Percentiles rank a stretch among this genome's conserved stretches.
Conservation (phyloP, 2,113 vertebrate genomes). For the Paradoxurus hermaphroditus region DNA sequence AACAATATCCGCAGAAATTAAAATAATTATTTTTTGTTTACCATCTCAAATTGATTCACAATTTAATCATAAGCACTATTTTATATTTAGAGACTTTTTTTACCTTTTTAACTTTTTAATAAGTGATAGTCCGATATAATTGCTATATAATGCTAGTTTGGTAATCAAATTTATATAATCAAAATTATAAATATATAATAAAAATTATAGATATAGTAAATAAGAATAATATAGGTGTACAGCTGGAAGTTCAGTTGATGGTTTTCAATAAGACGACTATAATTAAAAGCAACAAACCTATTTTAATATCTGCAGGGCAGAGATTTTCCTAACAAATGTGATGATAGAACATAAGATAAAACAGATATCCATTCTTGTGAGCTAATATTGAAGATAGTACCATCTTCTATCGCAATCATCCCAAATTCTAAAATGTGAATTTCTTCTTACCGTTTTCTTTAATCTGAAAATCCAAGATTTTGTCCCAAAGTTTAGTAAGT, state of each 20-base stretch:
- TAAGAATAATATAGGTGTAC: neutral
- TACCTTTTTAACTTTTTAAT: neutral
- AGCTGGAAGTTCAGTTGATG: neutral
- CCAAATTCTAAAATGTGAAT: neutral
- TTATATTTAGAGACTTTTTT: neutral
- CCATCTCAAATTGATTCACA: neutral
- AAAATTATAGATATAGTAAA: neutral
- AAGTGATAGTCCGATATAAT: neutral
- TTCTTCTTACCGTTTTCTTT: neutral
- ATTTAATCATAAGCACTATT: neutral
- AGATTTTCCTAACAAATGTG: neutral
- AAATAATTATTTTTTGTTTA: neutral
- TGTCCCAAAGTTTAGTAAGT: neutral
- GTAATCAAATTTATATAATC: neutral
- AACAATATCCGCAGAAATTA: neutral
- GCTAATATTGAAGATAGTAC: neutral
- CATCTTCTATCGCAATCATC: neutral
- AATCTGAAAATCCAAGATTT: neutral
- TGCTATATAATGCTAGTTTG: neutral
- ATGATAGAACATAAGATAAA: neutral
- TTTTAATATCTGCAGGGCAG: neutral
- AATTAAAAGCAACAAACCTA: neutral
- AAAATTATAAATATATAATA: too few species aligned
- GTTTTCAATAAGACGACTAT: neutral
- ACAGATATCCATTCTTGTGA: neutral